phyloP scores from a whole-genome alignment of 2,797 vertebrate genomes.

The Bradypodion pumilum region DNA sequence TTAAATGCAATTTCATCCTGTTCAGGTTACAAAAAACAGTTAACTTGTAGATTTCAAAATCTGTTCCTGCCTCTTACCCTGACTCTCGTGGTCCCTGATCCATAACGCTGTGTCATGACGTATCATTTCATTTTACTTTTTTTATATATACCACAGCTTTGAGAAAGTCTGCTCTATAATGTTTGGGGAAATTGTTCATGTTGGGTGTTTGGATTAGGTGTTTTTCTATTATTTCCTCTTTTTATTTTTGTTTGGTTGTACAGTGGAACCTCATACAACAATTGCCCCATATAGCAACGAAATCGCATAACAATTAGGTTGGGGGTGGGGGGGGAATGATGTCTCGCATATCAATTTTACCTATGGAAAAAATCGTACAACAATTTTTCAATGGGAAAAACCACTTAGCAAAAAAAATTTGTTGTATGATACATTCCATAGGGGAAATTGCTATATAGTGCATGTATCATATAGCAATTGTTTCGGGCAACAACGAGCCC shows the following conservation, averaged over 20 bases:
- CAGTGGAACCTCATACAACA: too few species aligned
- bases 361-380: too few species aligned
- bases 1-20: neutral
- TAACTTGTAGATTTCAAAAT: neutral
- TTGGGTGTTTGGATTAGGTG: constrained; percentile 28
- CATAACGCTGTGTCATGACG: constrained; percentile 31
- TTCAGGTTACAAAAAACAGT: neutral
- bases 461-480: too few species aligned
- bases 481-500: too few species aligned
- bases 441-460: too few species aligned
- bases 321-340: too few species aligned
- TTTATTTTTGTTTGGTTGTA: constrained; percentile 56
- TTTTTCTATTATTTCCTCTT: neutral
- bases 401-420: too few species aligned
- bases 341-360: too few species aligned
- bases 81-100: neutral
- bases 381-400: too few species aligned
- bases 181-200: constrained; percentile 61
- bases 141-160: constrained; percentile 53
- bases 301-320: too few species aligned
- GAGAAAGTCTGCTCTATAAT: constrained; percentile 40
- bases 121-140: constrained; percentile 47
- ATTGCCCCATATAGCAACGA: too few species aligned
- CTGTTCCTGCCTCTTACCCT: neutral
- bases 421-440: too few species aligned